phyloP scores from a whole-genome alignment of 2,113 vertebrate species.

The Grammomys surdaster region DNA sequence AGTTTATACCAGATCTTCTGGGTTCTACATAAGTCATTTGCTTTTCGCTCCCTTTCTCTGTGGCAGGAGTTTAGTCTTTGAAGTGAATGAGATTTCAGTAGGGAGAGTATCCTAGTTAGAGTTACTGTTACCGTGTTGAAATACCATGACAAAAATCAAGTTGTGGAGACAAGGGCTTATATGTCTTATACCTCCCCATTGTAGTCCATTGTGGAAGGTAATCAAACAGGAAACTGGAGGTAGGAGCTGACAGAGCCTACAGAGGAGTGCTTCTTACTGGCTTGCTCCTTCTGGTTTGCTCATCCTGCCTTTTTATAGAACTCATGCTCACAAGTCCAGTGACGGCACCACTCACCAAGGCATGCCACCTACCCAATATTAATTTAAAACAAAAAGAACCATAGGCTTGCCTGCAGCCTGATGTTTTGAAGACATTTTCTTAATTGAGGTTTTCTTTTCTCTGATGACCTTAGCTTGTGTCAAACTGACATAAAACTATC shows the following conservation, averaged over 20 bases:
- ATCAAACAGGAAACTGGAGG: too few relatives aligned
- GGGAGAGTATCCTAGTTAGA: neutral
- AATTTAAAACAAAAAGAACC: neutral
- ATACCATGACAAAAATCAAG: neutral
- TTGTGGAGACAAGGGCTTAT: neutral
- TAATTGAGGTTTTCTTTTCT: neutral
- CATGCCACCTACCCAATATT: neutral
- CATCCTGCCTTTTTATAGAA: neutral
- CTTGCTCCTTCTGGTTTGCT: neutral
- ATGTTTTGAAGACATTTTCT: neutral
- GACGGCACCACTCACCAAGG: neutral
- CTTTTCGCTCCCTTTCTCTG: neutral
- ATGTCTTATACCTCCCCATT: neutral
- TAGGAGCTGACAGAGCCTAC: neutral
- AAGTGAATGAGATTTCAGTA: neutral
- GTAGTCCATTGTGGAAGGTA: neutral
- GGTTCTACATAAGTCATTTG: neutral
- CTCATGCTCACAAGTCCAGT: neutral
- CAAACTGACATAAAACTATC: too few relatives aligned
- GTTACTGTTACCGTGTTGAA: neutral
- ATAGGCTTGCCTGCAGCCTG: neutral
- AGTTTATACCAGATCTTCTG: neutral
- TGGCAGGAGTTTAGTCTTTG: neutral
- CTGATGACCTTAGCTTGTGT: neutral
- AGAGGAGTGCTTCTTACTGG: neutral